Evolutionary conservation across 30 jellyfish, hydroid and myxozoan genomes (phyloP), one percentile per base, ranked within the genome.

Genomic region (Turritopsis rubra): DNA sequence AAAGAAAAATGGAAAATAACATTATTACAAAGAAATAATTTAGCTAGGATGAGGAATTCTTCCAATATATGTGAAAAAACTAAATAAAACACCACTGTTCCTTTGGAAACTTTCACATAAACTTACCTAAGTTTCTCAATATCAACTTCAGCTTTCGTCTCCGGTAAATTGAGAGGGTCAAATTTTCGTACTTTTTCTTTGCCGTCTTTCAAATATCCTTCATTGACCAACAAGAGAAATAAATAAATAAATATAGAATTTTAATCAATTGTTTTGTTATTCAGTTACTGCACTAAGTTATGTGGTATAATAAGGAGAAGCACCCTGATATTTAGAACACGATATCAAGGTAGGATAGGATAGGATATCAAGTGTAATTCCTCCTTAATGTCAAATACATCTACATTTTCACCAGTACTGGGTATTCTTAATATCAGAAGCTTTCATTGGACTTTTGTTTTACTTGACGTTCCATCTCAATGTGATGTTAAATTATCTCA

Each of bases 81-180:
- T 0, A 60, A 60, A 60, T 23, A 60, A 18, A 60, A 18, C 73
- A 0, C 22, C n/a, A n/a, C n/a, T n/a, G n/a, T n/a, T n/a, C n/a
- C n/a, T 18, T 23, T 23, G 0, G 21, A 60, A 60, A 18, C 73
- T 21, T 18, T 60, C 73, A 60, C 30, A 68, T 68, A 16, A 68
- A 20, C 85, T 3, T 79, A 93, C 99, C 99, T 86, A 88, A 95
- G 79, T 81, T 95, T 95, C 54, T 95, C 99, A 54, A 90, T 88
- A 60, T 95, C 99, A 54, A 95, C 89, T 18, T 79, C 93, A 18
- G 96, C 96, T 75, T 89, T 89, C 54, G 99, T 82, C 65, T 95
- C 89, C 4, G 99, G 99, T 71, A 95, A 74, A 85, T 95, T 95
- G 1, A 86, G 66, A 13, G 95, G 89, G 21, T 84, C 97, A 21